Conservation (phyloP, 2,888 invertebrate genomes). For the Anodontia alba region DNA sequence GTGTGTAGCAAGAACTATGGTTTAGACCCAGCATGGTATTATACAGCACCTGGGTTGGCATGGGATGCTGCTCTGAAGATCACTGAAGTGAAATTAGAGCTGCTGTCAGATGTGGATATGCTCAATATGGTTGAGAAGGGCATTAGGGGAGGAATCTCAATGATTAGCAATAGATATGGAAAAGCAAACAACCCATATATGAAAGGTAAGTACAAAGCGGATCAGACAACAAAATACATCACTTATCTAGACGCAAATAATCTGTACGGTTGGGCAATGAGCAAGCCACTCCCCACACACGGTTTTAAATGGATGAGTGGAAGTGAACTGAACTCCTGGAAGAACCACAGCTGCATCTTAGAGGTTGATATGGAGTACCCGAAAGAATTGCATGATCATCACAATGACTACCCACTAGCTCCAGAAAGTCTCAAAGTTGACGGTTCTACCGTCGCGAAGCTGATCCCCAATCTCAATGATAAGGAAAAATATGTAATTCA, state of each 20-base stretch:
- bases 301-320: slow-evolving; percentile 69
- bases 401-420: slow-evolving; percentile 30
- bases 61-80: too few species aligned
- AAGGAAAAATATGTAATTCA: slow-evolving; percentile 3
- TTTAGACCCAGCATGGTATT: too few species aligned
- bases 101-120: too few species aligned
- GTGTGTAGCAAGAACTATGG: too few species aligned
- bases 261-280: slow-evolving; percentile 72
- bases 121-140: too few species aligned
- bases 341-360: slow-evolving; percentile 15
- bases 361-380: slow-evolving; percentile 27
- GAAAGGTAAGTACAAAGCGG: slow-evolving; percentile 19
- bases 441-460: slow-evolving; percentile 15
- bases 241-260: too few species aligned
- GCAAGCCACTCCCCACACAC: slow-evolving; percentile 68
- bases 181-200: too few species aligned
- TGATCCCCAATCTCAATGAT: neutral
- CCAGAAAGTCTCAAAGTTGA: slow-evolving; percentile 21
- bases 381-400: slow-evolving; percentile 23
- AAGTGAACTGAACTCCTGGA: neutral
- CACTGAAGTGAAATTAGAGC: too few species aligned
- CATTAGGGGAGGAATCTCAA: too few species aligned
- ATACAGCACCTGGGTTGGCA: too few species aligned
- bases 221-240: slow-evolving; percentile 20
- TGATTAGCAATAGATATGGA: too few species aligned